Percentiles rank a stretch among this genome's conserved stretches.
Evolutionary conservation across 2,113 vertebrate species (phyloP).

Genomic region (Hyaena hyaena): DNA sequence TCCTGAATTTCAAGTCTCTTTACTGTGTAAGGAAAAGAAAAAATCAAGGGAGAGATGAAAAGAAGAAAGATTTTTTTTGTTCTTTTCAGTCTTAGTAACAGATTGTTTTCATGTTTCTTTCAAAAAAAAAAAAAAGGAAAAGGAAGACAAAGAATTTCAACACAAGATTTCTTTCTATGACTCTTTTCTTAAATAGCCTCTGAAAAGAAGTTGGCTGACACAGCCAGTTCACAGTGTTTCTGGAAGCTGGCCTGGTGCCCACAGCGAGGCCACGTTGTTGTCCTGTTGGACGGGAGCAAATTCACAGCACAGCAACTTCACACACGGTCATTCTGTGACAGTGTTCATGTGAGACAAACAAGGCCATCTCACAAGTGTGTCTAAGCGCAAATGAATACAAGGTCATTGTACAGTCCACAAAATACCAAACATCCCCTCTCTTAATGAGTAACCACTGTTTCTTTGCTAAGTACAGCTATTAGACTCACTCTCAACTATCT

Average conservation of each 20-base stretch:
- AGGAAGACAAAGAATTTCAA: background rate
- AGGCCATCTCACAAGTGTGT: background rate
- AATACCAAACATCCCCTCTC: background rate
- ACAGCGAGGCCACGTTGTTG: accelerated
- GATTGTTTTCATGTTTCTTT: background rate
- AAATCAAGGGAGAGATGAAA: background rate
- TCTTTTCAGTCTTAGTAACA: background rate
- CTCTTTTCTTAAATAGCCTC: background rate
- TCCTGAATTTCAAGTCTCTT: background rate
- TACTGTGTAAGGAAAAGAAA: background rate
- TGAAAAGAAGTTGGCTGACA: background rate
- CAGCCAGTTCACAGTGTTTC: background rate
- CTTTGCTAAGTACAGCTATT: background rate
- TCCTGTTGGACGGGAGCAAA: background rate
- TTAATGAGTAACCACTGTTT: background rate
- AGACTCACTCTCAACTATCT: background rate
- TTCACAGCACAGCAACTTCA: background rate
- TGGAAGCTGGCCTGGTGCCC: accelerated
- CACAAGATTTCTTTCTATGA: background rate
- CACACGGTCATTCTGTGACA: background rate
- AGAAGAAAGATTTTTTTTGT: background rate
- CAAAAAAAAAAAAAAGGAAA: background rate
- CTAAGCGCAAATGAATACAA: background rate
- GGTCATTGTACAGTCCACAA: background rate
- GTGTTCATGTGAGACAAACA: background rate